Percentiles rank a stretch among this genome's conserved stretches.
phyloP scores from a whole-genome alignment of 23 tunicate species.

The Styela clava region DNA sequence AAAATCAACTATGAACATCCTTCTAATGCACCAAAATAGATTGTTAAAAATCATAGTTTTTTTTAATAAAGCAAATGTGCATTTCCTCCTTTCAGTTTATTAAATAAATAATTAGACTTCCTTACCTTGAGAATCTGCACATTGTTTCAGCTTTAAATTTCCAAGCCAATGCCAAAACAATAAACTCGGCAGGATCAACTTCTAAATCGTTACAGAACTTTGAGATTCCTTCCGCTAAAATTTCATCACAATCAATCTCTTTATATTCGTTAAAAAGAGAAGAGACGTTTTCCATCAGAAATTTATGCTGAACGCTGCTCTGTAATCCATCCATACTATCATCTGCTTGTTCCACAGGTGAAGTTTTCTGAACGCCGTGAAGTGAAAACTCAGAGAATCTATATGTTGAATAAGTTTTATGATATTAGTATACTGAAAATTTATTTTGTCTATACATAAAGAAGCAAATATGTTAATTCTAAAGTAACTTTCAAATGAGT shows the following conservation, averaged over 20 bases:
- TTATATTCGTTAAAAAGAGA: conserved; percentile 39
- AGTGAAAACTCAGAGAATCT: conserved; percentile 77
- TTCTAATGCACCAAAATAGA: too few species aligned
- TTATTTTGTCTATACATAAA: background rate
- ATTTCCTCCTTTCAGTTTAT: too few species aligned
- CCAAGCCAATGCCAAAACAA: conserved; percentile 80
- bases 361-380: conserved; percentile 82
- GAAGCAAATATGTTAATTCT: too few species aligned
- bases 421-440: background rate
- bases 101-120: too few species aligned
- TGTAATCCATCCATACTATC: conserved; percentile 21
- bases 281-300: conserved; percentile 5
- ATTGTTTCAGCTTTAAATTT: conserved; percentile 78
- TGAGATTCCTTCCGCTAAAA: conserved; percentile 60
- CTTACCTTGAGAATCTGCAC: conserved; percentile 78
- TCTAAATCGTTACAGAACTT: conserved; percentile 65
- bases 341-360: conserved; percentile 40
- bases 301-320: background rate
- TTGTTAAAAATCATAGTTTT: too few species aligned
- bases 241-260: conserved; percentile 38
- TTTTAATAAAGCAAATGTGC: too few species aligned
- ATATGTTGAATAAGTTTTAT: background rate
- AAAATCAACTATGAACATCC: too few species aligned
- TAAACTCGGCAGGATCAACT: conserved; percentile 77
- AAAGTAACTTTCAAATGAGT: too few species aligned